Conservation (phyloP, 2,797 vertebrate genomes). For the Apogon hyalosoma region DNA sequence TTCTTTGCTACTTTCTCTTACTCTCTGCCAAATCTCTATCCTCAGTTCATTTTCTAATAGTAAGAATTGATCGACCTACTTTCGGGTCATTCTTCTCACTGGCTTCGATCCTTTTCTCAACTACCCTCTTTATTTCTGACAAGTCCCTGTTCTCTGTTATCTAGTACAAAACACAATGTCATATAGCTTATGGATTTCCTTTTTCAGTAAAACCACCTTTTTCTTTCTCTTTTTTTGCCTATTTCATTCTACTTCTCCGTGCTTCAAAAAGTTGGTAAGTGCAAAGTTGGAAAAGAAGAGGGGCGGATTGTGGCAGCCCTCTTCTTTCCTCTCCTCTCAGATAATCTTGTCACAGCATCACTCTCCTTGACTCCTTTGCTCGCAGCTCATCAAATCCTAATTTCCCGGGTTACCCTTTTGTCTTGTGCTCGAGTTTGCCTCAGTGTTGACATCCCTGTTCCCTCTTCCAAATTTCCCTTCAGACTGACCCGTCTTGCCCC, state of each 20-base stretch:
- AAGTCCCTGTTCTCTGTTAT: constrained; percentile 25
- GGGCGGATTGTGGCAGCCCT: constrained; percentile 28
- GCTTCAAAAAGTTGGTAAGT: constrained; percentile 76
- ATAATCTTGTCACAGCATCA: constrained; percentile 56
- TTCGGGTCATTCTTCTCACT: constrained; percentile 23
- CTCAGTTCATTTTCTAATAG: constrained; percentile 29
- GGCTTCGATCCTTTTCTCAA: constrained; percentile 4
- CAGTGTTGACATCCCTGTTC: constrained; percentile 54
- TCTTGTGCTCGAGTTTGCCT: constrained; percentile 54
- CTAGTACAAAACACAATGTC: constrained; percentile 22
- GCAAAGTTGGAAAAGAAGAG: constrained; percentile 59
- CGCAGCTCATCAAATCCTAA: constrained; percentile 65
- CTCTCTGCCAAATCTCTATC: constrained; percentile 26
- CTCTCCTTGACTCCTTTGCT: constrained; percentile 52
- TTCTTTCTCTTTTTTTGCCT: constrained; percentile 16
- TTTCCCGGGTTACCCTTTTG: constrained; percentile 62
- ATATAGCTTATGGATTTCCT: constrained; percentile 19
- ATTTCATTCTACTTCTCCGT: constrained; percentile 50
- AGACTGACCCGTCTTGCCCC: constrained; percentile 39
- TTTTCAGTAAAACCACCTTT: constrained; percentile 50
- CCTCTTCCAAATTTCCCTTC: constrained; percentile 47
- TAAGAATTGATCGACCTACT: constrained; percentile 27
- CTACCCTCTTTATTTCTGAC: constrained; percentile 17
- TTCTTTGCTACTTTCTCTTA: constrained; percentile 33
- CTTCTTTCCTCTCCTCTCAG: constrained; percentile 53